A percentile compares a stretch with the other conserved stretches of the same genome.
These are phyloP conservation scores for Laspeyria flexula DNA, from an alignment of 2,888 invertebrate genomes.

Conservation along the genomic window DNA sequence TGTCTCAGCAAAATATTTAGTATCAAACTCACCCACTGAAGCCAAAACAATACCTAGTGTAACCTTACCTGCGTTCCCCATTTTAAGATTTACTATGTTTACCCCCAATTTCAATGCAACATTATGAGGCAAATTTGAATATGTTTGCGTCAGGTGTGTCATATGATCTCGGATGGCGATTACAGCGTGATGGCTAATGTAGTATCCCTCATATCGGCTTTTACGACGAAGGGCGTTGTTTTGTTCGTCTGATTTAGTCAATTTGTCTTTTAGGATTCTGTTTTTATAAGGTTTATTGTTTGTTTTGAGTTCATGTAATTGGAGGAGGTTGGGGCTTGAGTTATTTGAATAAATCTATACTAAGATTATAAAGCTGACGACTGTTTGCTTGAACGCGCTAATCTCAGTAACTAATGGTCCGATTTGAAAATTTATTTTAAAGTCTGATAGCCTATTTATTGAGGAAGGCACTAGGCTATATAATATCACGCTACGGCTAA, in stretches of 20 bases:
- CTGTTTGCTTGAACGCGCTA: no score
- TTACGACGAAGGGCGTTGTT: constrained; percentile 44
- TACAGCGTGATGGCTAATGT: constrained; percentile 48
- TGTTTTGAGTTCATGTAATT: constrained; percentile 9
- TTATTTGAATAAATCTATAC: no score
- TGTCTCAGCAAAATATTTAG: no score
- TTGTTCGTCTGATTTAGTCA: constrained; percentile 22
- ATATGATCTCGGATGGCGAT: constrained; percentile 48
- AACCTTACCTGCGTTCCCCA: constrained; percentile 11
- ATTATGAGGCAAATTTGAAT: constrained; percentile 52
- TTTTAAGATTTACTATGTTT: constrained; percentile 23
- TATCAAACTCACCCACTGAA: no score
- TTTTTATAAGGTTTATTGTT: constrained; percentile 33
- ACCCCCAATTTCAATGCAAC: constrained; percentile 42
- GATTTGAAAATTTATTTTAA: no score
- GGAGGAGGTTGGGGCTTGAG: not conserved
- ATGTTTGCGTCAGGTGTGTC: constrained; percentile 51
- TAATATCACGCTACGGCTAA: no score
- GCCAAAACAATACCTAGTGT: not conserved
- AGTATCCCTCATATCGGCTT: constrained; percentile 45
- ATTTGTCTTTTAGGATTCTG: constrained; percentile 34
- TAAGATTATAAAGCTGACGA: no score
- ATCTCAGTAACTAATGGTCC: no score
- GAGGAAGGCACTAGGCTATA: no score
- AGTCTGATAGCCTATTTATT: no score